phyloP scores from a whole-genome alignment of 2,888 invertebrate genomes.

The Platerodrilus igneus region DNA sequence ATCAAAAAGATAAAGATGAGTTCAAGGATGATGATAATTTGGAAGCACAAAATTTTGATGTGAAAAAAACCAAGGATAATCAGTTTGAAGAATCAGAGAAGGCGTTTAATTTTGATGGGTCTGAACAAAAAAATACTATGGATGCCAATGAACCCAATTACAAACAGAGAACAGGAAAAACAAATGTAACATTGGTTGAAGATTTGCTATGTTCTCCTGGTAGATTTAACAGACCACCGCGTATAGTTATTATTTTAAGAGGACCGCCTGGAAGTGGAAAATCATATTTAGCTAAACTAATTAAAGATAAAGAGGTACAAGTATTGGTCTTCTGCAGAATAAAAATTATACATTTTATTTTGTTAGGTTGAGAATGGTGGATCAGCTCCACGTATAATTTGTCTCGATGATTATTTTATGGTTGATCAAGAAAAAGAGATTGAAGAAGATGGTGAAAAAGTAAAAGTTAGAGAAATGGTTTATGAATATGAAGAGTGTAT shows the following conservation, averaged over 20 bases:
- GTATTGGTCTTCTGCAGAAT: constrained; percentile 13
- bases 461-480: constrained; percentile 66
- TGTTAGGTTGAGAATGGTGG: constrained; percentile 72
- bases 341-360: constrained; percentile 6
- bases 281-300: constrained; percentile 81
- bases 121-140: not conserved
- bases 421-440: constrained; percentile 74
- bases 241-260: constrained; percentile 82
- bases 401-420: constrained; percentile 94
- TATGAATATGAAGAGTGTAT: constrained; percentile 85
- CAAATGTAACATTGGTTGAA: constrained; percentile 63
- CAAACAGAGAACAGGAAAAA: constrained; percentile 8
- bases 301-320: constrained; percentile 70
- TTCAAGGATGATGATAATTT: constrained; percentile 10
- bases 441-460: constrained; percentile 66
- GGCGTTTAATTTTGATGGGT: not conserved
- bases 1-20: constrained; percentile 7
- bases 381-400: constrained; percentile 84
- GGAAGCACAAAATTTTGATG: not conserved
- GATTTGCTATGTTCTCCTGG: constrained; percentile 80
- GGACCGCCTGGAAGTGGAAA: constrained; percentile 96
- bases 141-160: too few species aligned
- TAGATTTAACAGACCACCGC: constrained; percentile 69
- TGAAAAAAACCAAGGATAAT: not conserved
- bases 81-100: too few species aligned